Percentiles rank a stretch among this genome's conserved stretches.
Conservation (phyloP, 1,140 invertebrate genomes). For the Aphelinus atriplicis region DNA sequence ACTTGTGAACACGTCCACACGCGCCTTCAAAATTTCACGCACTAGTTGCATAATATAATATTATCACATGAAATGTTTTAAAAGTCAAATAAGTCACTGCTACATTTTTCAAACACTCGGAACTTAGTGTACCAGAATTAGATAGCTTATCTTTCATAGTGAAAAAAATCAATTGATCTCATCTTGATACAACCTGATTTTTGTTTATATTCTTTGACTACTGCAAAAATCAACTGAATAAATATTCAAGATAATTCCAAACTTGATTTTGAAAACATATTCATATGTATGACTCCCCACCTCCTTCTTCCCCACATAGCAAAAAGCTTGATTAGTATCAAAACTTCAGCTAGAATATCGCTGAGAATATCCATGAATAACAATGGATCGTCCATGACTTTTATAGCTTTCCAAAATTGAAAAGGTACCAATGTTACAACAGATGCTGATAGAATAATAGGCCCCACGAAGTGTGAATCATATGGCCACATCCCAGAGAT, state of each 20-base stretch:
- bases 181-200: no score
- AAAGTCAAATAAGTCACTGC: no score
- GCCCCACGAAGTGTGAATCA: neutral
- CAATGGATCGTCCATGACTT: neutral
- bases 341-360: neutral
- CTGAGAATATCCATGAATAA: slow-evolving; percentile 3
- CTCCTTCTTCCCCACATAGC: slow-evolving; percentile 16
- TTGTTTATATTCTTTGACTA: no score
- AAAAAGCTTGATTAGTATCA: slow-evolving; percentile 11
- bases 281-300: neutral
- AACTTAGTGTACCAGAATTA: no score
- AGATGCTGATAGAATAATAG: neutral
- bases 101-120: no score
- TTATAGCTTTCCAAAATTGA: slow-evolving; percentile 4
- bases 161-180: no score
- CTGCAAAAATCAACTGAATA: neutral
- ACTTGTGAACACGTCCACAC: no score
- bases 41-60: no score
- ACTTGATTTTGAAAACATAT: neutral
- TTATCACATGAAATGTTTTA: no score
- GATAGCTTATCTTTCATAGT: no score
- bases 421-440: slow-evolving; percentile 14
- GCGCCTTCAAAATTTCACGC: no score
- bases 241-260: neutral
- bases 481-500: neutral